These are phyloP conservation scores for Eurypyga helias DNA, from an alignment of 2,113 vertebrate genomes.

Conservation along the genomic window DNA sequence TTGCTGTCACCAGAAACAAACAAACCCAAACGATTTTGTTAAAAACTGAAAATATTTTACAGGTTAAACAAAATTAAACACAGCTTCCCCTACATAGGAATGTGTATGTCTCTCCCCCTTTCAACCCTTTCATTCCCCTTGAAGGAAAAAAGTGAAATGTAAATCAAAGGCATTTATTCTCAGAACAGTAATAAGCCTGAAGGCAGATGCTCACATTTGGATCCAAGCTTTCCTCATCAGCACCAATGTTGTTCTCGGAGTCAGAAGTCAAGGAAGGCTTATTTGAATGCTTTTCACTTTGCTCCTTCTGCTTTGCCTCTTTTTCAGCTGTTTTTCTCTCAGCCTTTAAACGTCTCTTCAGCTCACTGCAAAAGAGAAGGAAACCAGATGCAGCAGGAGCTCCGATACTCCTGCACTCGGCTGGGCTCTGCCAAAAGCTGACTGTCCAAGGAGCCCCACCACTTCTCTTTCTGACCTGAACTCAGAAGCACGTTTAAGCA, in stretches of 20 bases:
- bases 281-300: constrained; percentile 71
- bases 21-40: background rate
- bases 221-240: constrained; percentile 92
- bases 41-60: background rate
- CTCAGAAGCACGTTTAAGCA: fast-evolving
- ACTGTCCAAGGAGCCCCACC: background rate
- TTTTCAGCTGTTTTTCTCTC: constrained; percentile 94
- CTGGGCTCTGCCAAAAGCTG: background rate
- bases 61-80: background rate
- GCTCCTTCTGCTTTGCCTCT: constrained; percentile 88
- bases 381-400: background rate
- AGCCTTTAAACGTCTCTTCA: constrained; percentile 93
- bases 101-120: background rate
- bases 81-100: background rate
- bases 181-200: background rate
- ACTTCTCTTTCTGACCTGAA: background rate
- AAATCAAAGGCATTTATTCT: background rate
- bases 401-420: fast-evolving
- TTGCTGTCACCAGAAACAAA: constrained; percentile 82
- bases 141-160: background rate
- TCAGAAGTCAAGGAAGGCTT: constrained; percentile 26
- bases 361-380: constrained; percentile 81
- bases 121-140: background rate
- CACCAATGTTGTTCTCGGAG: constrained; percentile 45
- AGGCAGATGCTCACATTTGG: constrained; percentile 85